These are phyloP conservation scores for Dromas ardeola DNA, from an alignment of 2,113 vertebrate genomes.

Conservation along the genomic window DNA sequence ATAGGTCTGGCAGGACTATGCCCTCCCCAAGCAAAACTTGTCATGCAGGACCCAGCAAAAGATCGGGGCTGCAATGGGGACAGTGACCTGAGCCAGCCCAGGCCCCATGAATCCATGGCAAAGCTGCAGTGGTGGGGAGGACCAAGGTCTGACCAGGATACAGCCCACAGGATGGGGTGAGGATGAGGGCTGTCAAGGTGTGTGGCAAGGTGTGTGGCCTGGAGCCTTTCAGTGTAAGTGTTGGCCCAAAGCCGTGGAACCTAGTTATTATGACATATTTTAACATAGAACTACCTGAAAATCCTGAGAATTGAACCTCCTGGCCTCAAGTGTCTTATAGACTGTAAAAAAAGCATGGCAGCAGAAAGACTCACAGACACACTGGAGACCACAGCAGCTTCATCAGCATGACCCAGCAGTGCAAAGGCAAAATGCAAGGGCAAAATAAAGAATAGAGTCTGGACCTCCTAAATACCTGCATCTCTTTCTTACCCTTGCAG, in stretches of 20 bases:
- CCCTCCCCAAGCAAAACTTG: background rate
- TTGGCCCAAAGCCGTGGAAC: background rate
- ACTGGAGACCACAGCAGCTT: accelerated
- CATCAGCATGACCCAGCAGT: background rate
- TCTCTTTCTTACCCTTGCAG: background rate
- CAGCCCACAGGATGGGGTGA: background rate
- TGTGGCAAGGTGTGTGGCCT: background rate
- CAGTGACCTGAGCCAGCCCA: background rate
- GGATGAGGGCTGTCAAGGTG: background rate
- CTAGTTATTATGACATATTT: background rate
- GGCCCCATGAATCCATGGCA: accelerated
- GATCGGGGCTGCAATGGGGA: background rate
- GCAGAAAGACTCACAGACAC: background rate
- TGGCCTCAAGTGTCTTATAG: background rate
- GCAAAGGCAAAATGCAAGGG: background rate
- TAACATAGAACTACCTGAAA: background rate
- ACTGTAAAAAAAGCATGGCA: background rate
- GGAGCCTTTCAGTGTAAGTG: background rate
- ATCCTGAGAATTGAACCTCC: background rate
- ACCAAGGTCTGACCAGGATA: background rate
- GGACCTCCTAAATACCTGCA: background rate
- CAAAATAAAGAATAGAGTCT: background rate
- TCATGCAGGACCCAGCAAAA: background rate
- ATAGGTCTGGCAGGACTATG: background rate
- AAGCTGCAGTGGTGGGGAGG: background rate